A percentile compares a stretch with the other conserved stretches of the same genome.
phyloP scores from a whole-genome alignment of 2,888 invertebrate species.

The Lithodes maja region DNA sequence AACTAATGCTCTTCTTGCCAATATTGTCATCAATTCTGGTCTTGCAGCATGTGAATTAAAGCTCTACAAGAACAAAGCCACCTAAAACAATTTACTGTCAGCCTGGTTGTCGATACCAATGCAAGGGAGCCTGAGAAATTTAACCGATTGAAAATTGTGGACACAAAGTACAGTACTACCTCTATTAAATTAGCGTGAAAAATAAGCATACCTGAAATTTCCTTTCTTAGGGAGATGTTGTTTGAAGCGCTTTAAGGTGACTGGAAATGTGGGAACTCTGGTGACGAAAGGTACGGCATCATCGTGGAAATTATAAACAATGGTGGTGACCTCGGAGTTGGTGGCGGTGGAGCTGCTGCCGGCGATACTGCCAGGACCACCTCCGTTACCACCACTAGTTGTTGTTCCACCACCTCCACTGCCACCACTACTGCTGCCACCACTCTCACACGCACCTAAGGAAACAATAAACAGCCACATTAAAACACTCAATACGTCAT shows the following conservation, averaged over 20 bases:
- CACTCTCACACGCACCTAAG: conserved; percentile 59
- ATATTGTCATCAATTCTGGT: no score
- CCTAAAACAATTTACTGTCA: no score
- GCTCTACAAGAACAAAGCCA: no score
- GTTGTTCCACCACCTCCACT: conserved; percentile 32
- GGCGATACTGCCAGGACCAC: conserved; percentile 5
- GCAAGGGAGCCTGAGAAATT: no score
- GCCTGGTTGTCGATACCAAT: no score
- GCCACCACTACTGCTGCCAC: conserved; percentile 46
- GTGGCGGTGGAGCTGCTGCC: conserved; percentile 30
- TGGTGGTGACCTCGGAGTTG: conserved; percentile 62
- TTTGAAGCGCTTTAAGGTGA: conserved; percentile 94
- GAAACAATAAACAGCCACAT: no score
- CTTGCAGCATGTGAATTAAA: no score
- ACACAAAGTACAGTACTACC: no score
- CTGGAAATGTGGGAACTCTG: conserved; percentile 85
- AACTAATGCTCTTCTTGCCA: no score
- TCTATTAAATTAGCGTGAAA: no score
- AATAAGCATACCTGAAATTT: conserved; percentile 77
- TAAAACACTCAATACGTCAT: no score
- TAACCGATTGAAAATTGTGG: no score
- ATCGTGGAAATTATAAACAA: conserved; percentile 89
- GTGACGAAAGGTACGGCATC: conserved; percentile 94
- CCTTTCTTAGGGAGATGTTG: conserved; percentile 95
- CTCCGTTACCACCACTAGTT: conserved; percentile 12